Percentiles rank a stretch among this genome's conserved stretches.
Evolutionary conservation across 2,113 vertebrate genomes (phyloP).

Genomic region (Xenopus borealis): DNA sequence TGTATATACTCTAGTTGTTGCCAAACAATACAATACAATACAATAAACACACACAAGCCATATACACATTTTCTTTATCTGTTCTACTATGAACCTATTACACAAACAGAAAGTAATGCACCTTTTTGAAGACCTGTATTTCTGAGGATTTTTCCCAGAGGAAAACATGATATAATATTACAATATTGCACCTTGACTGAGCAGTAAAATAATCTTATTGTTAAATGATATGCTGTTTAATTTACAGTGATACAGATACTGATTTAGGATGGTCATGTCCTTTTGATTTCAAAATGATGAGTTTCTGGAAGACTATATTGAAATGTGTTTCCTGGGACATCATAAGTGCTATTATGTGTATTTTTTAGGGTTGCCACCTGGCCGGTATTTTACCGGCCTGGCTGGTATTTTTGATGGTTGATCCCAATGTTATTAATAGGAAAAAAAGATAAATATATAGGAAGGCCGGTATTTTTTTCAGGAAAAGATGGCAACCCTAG

Average conservation of each 20-base stretch:
- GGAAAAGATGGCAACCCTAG: no score
- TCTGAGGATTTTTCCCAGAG: not conserved
- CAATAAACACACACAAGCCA: not conserved
- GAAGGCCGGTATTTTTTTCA: no score
- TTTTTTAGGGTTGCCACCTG: no score
- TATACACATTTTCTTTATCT: not conserved
- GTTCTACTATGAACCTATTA: not conserved
- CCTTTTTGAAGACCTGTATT: not conserved
- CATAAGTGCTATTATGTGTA: not conserved
- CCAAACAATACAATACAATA: no score
- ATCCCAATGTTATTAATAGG: no score
- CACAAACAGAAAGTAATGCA: no score
- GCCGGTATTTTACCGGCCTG: no score
- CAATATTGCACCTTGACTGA: constrained; percentile 3
- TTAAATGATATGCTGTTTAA: not conserved
- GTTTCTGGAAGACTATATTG: not conserved
- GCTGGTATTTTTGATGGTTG: no score
- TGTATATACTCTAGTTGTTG: no score
- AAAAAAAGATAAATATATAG: no score
- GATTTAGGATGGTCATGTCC: not conserved
- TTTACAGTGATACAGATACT: constrained; percentile 11
- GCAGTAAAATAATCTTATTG: not conserved
- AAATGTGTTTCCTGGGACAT: not conserved
- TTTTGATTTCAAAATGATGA: not conserved
- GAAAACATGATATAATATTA: no score